phyloP scores from a whole-genome alignment of 1,140 invertebrate genomes.

The Megalopta genalis region DNA sequence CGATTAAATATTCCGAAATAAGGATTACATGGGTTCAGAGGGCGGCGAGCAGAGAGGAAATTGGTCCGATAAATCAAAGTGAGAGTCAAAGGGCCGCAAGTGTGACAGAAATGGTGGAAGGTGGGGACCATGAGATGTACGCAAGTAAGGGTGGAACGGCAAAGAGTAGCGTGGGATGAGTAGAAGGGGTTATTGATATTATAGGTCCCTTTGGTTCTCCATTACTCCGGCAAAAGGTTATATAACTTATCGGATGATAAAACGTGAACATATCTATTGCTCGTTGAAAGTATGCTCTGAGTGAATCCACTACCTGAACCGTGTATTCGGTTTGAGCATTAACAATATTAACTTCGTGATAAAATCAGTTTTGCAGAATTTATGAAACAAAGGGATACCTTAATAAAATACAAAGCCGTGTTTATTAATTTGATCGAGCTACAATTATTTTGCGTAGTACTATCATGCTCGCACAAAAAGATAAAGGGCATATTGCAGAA shows the following conservation, averaged over 20 bases:
- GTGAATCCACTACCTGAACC: neutral
- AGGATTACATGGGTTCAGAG: conserved; percentile 2
- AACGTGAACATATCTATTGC: conserved; percentile 12
- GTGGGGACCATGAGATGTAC: neutral
- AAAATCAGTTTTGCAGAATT: neutral
- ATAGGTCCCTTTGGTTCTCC: conserved; percentile 29
- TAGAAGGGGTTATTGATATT: conserved; percentile 34
- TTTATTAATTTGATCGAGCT: too few species aligned
- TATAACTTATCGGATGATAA: conserved; percentile 36
- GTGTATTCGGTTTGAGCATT: too few species aligned
- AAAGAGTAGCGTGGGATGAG: conserved; percentile 10
- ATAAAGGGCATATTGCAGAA: too few species aligned
- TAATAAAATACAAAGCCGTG: too few species aligned
- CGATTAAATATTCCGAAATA: conserved; percentile 30
- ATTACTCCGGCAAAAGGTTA: conserved; percentile 29
- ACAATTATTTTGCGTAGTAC: too few species aligned
- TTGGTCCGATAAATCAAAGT: conserved; percentile 52
- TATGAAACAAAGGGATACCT: neutral
- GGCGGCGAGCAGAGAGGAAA: conserved; percentile 4
- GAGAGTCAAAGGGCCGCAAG: conserved; percentile 24
- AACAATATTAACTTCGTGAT: neutral
- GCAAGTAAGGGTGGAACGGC: neutral
- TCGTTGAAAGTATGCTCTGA: conserved; percentile 20
- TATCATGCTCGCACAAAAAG: too few species aligned
- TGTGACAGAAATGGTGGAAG: conserved; percentile 15